Evolutionary conservation across 2,113 vertebrate genomes (phyloP).

Genomic region (Rhagologus leucostigma): DNA sequence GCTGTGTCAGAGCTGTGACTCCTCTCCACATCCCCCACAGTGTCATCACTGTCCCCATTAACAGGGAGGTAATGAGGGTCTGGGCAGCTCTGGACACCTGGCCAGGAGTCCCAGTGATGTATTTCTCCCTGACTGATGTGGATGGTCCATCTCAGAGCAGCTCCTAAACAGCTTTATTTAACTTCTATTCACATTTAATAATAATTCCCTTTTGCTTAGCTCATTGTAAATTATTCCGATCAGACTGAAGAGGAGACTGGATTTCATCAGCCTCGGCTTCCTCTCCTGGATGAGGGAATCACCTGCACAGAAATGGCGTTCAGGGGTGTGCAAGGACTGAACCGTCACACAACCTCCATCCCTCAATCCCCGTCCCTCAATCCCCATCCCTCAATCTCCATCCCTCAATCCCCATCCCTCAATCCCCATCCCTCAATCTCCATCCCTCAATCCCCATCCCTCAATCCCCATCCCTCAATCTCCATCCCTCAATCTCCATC

Average conservation of each 20-base stretch:
- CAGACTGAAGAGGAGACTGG: not conserved
- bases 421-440: not conserved
- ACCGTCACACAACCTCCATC: not conserved
- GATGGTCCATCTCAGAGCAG: not conserved
- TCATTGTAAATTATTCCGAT: not conserved
- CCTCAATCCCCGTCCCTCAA: not conserved
- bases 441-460: not conserved
- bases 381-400: not conserved
- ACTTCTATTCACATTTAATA: constrained; percentile 24
- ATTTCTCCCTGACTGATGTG: not conserved
- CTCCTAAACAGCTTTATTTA: not conserved
- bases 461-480: not conserved
- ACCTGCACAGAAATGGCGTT: not conserved
- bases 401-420: not conserved
- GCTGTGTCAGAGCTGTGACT: not conserved
- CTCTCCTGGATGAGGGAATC: not conserved
- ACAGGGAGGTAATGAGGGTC: rapidly evolving
- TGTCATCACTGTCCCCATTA: not conserved
- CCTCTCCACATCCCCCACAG: rapidly evolving
- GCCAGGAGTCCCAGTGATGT: not conserved
- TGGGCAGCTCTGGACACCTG: not conserved
- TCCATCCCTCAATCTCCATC: not conserved
- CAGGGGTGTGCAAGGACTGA: not conserved
- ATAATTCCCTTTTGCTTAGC: not conserved
- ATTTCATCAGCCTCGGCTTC: not conserved